Percentiles rank a stretch among this genome's conserved stretches.
These are phyloP conservation scores for Pipistrellus pipistrellus DNA, from an alignment of 2,797 vertebrate species.

Conservation along the genomic window DNA sequence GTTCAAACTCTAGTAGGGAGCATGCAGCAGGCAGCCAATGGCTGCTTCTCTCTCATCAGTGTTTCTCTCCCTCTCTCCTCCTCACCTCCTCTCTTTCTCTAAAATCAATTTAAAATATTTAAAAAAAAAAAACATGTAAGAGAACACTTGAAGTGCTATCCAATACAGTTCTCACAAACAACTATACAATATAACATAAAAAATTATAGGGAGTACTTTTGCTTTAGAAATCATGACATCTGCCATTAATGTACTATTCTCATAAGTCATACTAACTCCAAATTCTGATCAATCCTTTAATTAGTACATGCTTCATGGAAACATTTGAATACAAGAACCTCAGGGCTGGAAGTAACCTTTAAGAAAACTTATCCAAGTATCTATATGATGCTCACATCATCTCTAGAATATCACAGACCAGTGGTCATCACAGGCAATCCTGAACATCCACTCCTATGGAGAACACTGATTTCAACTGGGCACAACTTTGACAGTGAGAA, in stretches of 20 bases:
- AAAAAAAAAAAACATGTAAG: background rate
- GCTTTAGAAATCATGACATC: background rate
- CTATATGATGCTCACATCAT: background rate
- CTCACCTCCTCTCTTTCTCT: background rate
- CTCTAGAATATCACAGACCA: background rate
- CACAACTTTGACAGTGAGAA: background rate
- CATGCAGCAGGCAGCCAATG: background rate
- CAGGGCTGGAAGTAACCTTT: background rate
- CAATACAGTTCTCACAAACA: background rate
- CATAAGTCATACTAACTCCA: background rate
- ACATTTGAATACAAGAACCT: background rate
- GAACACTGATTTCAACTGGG: background rate
- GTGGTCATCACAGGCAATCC: background rate
- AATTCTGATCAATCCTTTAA: background rate
- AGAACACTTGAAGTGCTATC: background rate
- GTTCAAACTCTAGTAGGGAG: background rate
- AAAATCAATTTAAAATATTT: background rate
- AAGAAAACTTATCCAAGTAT: background rate
- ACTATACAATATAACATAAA: background rate
- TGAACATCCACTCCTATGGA: background rate
- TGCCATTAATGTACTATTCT: background rate
- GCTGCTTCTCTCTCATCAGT: background rate
- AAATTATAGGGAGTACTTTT: background rate
- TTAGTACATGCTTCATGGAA: background rate
- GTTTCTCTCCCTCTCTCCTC: background rate